Percentiles rank a stretch among this genome's conserved stretches.
Conservation (phyloP, 2,888 invertebrate species). For the Drosophila paranaensis region DNA sequence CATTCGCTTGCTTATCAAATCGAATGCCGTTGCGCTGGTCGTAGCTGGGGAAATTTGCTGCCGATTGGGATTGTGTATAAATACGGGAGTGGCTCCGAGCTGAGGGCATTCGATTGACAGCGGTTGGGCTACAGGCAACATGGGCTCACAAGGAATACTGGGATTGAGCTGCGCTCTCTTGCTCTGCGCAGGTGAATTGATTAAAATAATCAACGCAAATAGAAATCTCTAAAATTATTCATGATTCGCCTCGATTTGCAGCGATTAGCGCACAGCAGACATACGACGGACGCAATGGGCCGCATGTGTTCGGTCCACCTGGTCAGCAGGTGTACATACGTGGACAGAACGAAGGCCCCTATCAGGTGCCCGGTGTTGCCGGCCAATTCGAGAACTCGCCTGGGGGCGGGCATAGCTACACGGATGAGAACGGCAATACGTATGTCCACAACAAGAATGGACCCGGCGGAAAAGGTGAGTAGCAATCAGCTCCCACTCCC, state of each 20-base stretch:
- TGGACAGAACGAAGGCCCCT: constrained; percentile 56
- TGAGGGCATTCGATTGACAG: constrained; percentile 25
- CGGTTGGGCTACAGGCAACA: constrained; percentile 16
- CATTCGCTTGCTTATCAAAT: constrained; percentile 41
- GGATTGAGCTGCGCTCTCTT: constrained; percentile 36
- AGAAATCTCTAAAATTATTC: background rate
- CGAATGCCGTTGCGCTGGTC: constrained; percentile 16
- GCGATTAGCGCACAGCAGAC: constrained; percentile 42
- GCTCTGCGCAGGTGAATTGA: constrained; percentile 37
- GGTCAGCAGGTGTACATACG: constrained; percentile 57
- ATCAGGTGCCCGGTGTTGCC: constrained; percentile 56
- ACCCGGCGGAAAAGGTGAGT: constrained; percentile 27
- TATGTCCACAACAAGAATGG: constrained; percentile 36
- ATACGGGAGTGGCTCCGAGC: constrained; percentile 15
- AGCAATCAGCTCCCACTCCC: background rate
- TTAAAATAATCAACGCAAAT: background rate
- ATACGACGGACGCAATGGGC: constrained; percentile 61
- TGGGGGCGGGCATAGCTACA: constrained; percentile 40
- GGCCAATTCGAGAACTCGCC: constrained; percentile 51
- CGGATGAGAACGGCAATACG: constrained; percentile 50
- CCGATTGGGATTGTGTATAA: constrained; percentile 29
- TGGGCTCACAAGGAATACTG: constrained; percentile 31
- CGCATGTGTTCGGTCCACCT: constrained; percentile 48
- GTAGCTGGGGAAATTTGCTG: constrained; percentile 27
- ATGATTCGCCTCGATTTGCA: background rate